These are phyloP conservation scores for Hetaerina titia DNA, from an alignment of 2,888 invertebrate species.

Conservation along the genomic window DNA sequence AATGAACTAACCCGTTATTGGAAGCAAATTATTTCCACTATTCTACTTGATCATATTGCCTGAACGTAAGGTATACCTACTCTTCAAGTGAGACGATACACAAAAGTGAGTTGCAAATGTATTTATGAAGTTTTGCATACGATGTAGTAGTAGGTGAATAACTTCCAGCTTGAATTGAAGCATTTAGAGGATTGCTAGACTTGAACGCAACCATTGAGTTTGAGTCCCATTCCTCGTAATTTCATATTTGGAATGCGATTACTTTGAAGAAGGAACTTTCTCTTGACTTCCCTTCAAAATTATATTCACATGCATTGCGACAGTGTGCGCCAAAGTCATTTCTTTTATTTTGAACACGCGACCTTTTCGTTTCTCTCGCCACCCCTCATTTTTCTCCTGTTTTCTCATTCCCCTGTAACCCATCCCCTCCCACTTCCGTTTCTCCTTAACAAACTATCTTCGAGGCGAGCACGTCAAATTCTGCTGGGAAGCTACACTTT, in stretches of 20 bases:
- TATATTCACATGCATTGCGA: not conserved
- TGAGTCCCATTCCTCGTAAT: not conserved
- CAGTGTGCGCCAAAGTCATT: not conserved
- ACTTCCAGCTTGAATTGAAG: no score
- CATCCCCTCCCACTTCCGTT: not conserved
- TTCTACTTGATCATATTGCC: no score
- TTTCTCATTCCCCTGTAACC: not conserved
- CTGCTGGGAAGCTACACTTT: not conserved
- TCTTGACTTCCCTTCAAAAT: not conserved
- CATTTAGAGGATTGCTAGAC: no score
- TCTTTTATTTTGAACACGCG: not conserved
- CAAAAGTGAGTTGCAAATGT: no score
- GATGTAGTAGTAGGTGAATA: no score
- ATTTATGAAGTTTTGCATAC: no score
- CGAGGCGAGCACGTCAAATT: slow-evolving; percentile 45
- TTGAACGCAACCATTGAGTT: no score
- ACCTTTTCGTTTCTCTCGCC: not conserved
- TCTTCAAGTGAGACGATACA: no score
- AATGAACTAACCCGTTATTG: no score
- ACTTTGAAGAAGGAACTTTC: not conserved
- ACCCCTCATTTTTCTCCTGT: not conserved
- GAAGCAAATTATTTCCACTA: no score
- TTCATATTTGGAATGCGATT: not conserved
- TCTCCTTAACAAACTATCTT: slow-evolving; percentile 21
- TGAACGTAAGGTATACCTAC: no score